Percentiles rank a stretch among this genome's conserved stretches.
These are phyloP conservation scores for Aplocera efformata DNA, from an alignment of 2,888 invertebrate genomes.

Conservation along the genomic window DNA sequence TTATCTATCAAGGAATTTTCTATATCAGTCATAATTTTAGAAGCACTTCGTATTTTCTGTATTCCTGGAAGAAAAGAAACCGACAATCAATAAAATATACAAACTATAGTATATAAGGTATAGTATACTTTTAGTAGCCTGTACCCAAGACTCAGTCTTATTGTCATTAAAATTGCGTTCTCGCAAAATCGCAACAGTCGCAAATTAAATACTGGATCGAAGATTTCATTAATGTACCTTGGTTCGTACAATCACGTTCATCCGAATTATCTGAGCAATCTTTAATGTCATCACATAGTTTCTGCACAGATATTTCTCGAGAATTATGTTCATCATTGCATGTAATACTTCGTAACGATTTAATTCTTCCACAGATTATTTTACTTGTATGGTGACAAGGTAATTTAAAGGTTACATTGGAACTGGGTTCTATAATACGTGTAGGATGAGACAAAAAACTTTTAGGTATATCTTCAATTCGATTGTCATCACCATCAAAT, in stretches of 20 bases:
- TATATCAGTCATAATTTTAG: constrained; percentile 37
- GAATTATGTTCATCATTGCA: constrained; percentile 47
- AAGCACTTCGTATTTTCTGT: constrained; percentile 38
- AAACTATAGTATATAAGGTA: background rate
- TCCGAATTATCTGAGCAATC: constrained; percentile 55
- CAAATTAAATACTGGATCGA: background rate
- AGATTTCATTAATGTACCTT: constrained; percentile 39
- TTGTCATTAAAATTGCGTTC: too few relatives aligned
- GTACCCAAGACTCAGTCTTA: too few relatives aligned
- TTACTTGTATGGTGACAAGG: constrained; percentile 33
- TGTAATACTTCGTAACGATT: constrained; percentile 40
- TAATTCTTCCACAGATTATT: constrained; percentile 43
- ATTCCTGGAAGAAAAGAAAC: constrained; percentile 39
- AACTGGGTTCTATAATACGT: constrained; percentile 1
- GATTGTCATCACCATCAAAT: background rate
- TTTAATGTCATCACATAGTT: constrained; percentile 50
- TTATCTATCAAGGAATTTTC: constrained; percentile 36
- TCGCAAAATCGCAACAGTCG: too few relatives aligned
- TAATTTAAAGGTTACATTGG: constrained; percentile 4
- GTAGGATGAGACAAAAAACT: constrained; percentile 1
- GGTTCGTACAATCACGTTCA: constrained; percentile 48
- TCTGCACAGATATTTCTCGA: constrained; percentile 37
- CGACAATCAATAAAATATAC: constrained; percentile 3
- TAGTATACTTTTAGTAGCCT: too few relatives aligned
- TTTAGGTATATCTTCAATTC: background rate